Evolutionary conservation across 2,888 invertebrate genomes (phyloP), one percentile per base, ranked within the genome.

Genomic region (Plusia festucae): DNA sequence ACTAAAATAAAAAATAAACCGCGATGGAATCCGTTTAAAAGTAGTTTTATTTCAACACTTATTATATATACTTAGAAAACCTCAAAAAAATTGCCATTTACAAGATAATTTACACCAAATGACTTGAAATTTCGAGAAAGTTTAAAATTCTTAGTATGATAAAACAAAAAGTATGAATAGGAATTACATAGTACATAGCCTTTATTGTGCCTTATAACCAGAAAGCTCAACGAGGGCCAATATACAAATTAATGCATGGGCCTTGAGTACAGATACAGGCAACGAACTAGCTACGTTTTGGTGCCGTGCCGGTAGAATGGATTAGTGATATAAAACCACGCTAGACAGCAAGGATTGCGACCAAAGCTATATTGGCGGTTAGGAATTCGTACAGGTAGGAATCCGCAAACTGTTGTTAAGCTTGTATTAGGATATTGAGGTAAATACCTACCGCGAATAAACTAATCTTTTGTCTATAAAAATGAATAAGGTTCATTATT

Each of bases 191-290:
- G n/a, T n/a, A n/a, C n/a, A n/a, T n/a, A n/a, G n/a, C 5, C 5
- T 24, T 24, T 24, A 24, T 3, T 5, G 5, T 24, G 2, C 24
- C 34, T 3, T 13, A 13, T 34, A 0, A n/a, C 40, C 6, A 0
- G 7, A 40, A 34, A 40, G n/a, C n/a, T 40, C n/a, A 3, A 5
- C 6, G 40, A 40, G n/a, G n/a, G n/a, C n/a, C n/a, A 40, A 40
- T 40, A n/a, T n/a, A n/a, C n/a, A 40, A n/a, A 40, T 40, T 40
- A 40, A 40, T 40, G 40, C 34, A 13, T 13, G 34, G 34, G 34
- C 40, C n/a, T 40, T 40, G n/a, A 40, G 40, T 40, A 40, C 40
- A 40, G n/a, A 40, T 40, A 40, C 40, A 40, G n/a, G n/a, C 40
- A n/a, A 40, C 40, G 40, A 40, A 40, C 40, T 40, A n/a, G n/a